A percentile compares a stretch with the other conserved stretches of the same genome.
Conservation (phyloP, 2,888 invertebrate genomes). For the Nymphalis urticae region DNA sequence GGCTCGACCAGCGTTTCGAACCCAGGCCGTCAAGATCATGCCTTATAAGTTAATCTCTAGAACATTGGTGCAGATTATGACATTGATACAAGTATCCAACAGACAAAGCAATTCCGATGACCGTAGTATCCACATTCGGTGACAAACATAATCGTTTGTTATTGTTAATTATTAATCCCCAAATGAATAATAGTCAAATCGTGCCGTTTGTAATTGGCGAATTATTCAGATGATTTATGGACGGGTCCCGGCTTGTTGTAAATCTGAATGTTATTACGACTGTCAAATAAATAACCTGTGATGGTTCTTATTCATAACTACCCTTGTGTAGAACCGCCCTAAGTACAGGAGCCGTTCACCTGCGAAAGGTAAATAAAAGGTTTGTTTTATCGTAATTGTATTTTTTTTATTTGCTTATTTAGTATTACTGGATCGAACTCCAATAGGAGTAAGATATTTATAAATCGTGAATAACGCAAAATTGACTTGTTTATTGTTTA, state of each 20-base stretch:
- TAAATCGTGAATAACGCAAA: too few species aligned
- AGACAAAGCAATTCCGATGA: conserved; percentile 19
- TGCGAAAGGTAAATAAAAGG: neutral
- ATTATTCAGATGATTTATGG: conserved; percentile 75
- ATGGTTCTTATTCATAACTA: conserved; percentile 41
- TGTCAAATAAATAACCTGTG: conserved; percentile 59
- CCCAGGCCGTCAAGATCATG: too few species aligned
- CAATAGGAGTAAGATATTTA: too few species aligned
- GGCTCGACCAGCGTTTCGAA: too few species aligned
- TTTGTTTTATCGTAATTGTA: too few species aligned
- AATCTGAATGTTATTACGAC: conserved; percentile 57
- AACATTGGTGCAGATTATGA: too few species aligned
- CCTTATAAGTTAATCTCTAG: too few species aligned
- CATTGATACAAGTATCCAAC: conserved; percentile 15
- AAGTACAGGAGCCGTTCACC: neutral
- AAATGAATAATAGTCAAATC: conserved; percentile 68
- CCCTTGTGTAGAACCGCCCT: neutral
- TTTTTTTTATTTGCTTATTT: too few species aligned
- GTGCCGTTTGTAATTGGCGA: conserved; percentile 67
- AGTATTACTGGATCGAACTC: too few species aligned
- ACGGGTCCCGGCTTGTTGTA: conserved; percentile 46
- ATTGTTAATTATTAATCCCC: conserved; percentile 75
- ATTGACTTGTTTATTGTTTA: too few species aligned
- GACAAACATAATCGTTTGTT: conserved; percentile 69
- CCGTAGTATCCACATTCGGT: conserved; percentile 33